Conservation (phyloP, 1,140 invertebrate genomes). For the Bombus impatiens region DNA sequence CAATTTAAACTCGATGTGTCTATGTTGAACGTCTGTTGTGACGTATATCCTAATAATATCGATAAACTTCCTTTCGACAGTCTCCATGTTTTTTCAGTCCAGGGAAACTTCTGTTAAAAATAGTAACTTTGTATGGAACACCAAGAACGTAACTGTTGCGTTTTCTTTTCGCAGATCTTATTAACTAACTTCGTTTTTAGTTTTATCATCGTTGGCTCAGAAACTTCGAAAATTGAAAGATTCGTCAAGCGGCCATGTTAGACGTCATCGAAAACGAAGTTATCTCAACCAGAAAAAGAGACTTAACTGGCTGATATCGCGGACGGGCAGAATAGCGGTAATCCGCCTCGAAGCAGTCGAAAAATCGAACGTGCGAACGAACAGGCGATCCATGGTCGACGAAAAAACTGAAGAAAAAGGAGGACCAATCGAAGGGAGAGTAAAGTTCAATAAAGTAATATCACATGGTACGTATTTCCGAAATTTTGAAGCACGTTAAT, state of each 20-base stretch:
- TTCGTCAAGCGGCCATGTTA: neutral
- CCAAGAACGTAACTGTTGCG: too few species aligned
- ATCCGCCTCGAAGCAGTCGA: constrained; percentile 19
- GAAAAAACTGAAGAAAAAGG: neutral
- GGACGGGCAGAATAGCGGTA: neutral
- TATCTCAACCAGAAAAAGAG: too few species aligned
- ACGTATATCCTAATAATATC: neutral
- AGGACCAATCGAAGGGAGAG: neutral
- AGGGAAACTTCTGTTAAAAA: neutral
- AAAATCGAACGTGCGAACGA: constrained; percentile 36
- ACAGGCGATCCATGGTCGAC: neutral
- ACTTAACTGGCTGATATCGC: neutral
- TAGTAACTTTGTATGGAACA: neutral
- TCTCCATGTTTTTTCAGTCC: neutral
- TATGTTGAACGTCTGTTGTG: neutral
- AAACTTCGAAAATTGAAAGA: neutral
- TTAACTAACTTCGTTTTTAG: neutral
- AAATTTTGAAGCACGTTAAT: constrained; percentile 23
- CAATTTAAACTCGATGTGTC: neutral
- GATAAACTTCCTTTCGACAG: neutral
- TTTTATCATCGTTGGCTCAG: neutral
- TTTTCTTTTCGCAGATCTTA: neutral
- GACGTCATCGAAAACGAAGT: neutral
- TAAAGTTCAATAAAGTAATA: neutral
- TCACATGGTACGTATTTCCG: neutral